Conservation (phyloP, 2,797 vertebrate genomes). For the Hoplostethus mediterraneus region DNA sequence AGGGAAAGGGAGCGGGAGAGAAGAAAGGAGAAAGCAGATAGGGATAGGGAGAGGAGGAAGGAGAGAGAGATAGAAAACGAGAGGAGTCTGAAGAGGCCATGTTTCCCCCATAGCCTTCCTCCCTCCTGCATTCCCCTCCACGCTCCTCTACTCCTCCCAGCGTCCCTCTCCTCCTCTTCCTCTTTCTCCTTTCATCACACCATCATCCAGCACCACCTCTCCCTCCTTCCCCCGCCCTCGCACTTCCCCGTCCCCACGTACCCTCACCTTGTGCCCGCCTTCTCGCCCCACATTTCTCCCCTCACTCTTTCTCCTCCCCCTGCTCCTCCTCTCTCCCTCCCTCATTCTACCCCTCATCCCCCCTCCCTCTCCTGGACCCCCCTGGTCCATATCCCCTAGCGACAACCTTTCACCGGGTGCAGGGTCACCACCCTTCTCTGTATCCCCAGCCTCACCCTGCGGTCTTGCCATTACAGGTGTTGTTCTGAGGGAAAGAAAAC, state of each 20-base stretch:
- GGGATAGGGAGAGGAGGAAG: conserved; percentile 44
- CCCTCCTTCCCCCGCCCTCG: conserved; percentile 62
- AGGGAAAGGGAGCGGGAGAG: conserved; percentile 32
- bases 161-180: conserved; percentile 60
- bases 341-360: conserved; percentile 67
- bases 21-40: conserved; percentile 44
- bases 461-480: conserved; percentile 71
- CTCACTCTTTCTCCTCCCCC: conserved; percentile 36
- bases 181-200: conserved; percentile 76
- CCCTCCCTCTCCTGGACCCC: conserved; percentile 58
- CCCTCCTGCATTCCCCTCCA: conserved; percentile 62
- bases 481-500: conserved; percentile 57
- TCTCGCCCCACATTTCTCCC: conserved; percentile 59
- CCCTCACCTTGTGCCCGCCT: conserved; percentile 63
- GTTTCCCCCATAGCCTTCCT: conserved; percentile 50
- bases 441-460: conserved; percentile 64
- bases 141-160: conserved; percentile 62
- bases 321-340: conserved; percentile 28
- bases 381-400: conserved; percentile 63
- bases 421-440: conserved; percentile 58
- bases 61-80: conserved; percentile 27
- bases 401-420: conserved; percentile 67
- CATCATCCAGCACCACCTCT: conserved; percentile 75
- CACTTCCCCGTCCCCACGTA: conserved; percentile 61
- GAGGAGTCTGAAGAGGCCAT: conserved; percentile 44